Conservation (phyloP, 1,140 invertebrate species). For the Cylas formicarius region DNA sequence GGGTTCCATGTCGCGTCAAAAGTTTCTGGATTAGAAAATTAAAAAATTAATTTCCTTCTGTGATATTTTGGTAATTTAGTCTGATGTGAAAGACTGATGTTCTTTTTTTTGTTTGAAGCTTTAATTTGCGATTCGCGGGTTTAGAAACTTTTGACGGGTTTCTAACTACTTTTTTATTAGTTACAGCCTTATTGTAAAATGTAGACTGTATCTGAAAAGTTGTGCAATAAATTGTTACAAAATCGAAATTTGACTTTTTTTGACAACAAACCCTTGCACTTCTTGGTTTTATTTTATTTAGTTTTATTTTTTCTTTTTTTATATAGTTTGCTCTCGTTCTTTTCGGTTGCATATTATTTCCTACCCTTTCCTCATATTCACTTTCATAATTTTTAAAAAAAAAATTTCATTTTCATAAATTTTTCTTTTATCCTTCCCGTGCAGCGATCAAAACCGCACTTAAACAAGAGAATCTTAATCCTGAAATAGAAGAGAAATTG, state of each 20-base stretch:
- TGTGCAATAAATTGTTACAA: conserved; percentile 29
- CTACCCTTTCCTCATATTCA: conserved; percentile 5
- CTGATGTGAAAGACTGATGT: conserved; percentile 20
- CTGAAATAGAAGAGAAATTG: conserved; percentile 88
- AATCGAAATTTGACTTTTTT: conserved; percentile 25
- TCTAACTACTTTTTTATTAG: conserved; percentile 14
- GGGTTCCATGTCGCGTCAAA: conserved; percentile 17
- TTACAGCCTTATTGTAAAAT: conserved; percentile 22
- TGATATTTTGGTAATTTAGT: conserved; percentile 23
- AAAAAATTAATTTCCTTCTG: conserved; percentile 18
- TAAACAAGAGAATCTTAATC: conserved; percentile 80
- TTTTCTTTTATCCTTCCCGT: conserved; percentile 22
- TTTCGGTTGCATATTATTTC: conserved; percentile 15
- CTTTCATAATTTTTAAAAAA: conserved; percentile 1
- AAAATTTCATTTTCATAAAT: conserved; percentile 15
- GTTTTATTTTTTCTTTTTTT: conserved; percentile 22
- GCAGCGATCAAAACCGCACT: conserved; percentile 74
- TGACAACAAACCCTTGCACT: conserved; percentile 33
- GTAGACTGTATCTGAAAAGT: conserved; percentile 31
- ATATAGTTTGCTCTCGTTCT: conserved; percentile 18
- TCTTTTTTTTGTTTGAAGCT: conserved; percentile 8
- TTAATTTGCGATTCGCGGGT: conserved; percentile 8
- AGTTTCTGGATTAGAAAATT: conserved; percentile 25
- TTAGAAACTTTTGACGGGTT: conserved; percentile 27
- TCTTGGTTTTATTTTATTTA: conserved; percentile 40